Base-by-base conservation (phyloP, 2,888 invertebrate species). In the Nineta flava region DNA sequence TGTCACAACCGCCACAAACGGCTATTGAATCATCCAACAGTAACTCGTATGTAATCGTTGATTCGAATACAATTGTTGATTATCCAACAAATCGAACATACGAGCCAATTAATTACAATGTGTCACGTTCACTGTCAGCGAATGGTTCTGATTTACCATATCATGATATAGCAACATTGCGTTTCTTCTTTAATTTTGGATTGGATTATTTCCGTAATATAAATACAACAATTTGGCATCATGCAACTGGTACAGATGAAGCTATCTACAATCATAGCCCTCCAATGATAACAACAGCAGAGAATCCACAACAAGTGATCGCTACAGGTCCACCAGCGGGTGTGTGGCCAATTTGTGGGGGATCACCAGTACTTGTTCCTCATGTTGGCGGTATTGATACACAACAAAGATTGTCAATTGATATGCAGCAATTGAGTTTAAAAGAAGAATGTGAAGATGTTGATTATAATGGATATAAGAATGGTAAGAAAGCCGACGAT, bases 121-220 rank as follows among this genome's bases (percentile, higher is more conserved):
- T 16, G 12, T 10, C 32, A 13, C 10, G n/a, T 16, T 47, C 47
- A 2, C 34, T 3, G 10, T 47, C 16, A 9, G 10, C 10, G 5
- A 47, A 47, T 17, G 47, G 19, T 10, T 2, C 35, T 1, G 34
- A 47, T 42, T 31, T 48, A 48, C 41, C 35, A 13, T 48, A 21
- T 15, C 13, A 31, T 17, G 48, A 48, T 41, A 48, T 48, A 31
- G 31, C 48, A 21, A 48, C 48, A 1, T 15, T 48, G 2, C 48
- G 48, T 7, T 48, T 42, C 17, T 48, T 48, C 13, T 48, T 42
- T 15, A 48, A 48, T n/a, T 15, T 42, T 26, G 48, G 48, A 16
- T 9, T 48, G 10, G 43, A 48, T 13, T 26, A 44, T 44, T 44
- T 44, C 9, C 44, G 44, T 13, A 44, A 44, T 21, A 17, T 21